Base-by-base conservation (phyloP, 1,140 invertebrate genomes). In the Popillia japonica region DNA sequence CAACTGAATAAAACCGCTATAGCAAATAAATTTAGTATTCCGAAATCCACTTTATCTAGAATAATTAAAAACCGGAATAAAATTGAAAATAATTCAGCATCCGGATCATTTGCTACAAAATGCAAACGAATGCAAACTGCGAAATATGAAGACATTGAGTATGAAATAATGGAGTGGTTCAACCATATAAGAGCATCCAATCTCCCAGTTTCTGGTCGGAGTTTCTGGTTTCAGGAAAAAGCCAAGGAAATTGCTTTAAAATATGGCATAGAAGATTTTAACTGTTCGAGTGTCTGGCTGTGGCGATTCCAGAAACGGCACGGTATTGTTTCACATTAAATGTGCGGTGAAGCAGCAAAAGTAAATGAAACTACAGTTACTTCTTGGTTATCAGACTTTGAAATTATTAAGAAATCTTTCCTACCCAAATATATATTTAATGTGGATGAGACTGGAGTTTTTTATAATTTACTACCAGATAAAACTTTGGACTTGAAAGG, bases 91-190 rank as follows among this genome's bases (percentile, higher is more conserved):
- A 72, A 27, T 34, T 23, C 10, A 72, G n/a, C n/a, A n/a, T n/a
- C n/a, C n/a, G n/a, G n/a, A n/a, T n/a, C n/a, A 72, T 72, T 27
- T 72, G 23, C 23, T 3, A 72, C 68, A 40, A 72, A 72, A 34
- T 72, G 23, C 11, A 72, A 72, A 40, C 68, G 23, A 72, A 72
- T 72, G 40, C 23, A 0, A 72, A 72, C 68, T 72, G 68, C 68
- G 27, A 72, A 72, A 4, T 72, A 40, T 72, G 68, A 72, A 72
- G 68, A 72, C 68, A 4, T 72, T 27, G 68, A 72, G 4, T 72
- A 72, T 17, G 3, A 34, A 72, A 34, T 72, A 72, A 34, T 72
- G 68, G 3, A 72, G 4, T 72, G 68, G 23, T 34, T 72, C 40
- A 34, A 2, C n/a, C n/a, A 7, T 72, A 17, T 72, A 6, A 72